phyloP scores from a whole-genome alignment of 2,888 invertebrate species.

The Galerucella pusilla region DNA sequence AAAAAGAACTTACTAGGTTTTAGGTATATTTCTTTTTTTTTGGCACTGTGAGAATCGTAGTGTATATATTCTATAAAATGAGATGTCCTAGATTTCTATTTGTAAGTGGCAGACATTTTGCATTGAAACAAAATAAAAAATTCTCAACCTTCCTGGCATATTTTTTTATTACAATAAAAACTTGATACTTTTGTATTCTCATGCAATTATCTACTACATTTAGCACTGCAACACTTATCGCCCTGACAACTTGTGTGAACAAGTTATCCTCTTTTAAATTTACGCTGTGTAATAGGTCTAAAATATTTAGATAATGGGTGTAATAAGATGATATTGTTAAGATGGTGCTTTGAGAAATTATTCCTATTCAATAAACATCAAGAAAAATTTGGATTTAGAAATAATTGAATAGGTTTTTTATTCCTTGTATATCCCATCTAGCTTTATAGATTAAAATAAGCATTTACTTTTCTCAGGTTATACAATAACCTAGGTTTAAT shows the following conservation, averaged over 20 bases:
- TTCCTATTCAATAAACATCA: background rate
- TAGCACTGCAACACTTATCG: background rate
- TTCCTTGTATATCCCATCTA: no score
- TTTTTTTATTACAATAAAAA: background rate
- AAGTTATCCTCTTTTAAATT: background rate
- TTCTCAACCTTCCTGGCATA: no score
- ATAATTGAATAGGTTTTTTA: background rate
- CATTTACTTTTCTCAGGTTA: background rate
- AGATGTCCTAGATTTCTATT: no score
- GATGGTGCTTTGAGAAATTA: background rate
- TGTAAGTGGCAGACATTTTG: no score
- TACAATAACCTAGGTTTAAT: conserved; percentile 21
- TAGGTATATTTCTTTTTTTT: no score
- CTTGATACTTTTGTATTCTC: conserved; percentile 3
- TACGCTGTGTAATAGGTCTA: background rate
- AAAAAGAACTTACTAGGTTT: no score
- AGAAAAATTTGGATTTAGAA: background rate
- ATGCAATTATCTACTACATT: background rate
- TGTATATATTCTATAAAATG: no score
- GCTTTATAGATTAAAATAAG: background rate
- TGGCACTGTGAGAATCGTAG: no score
- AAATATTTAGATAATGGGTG: background rate
- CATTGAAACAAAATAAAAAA: no score
- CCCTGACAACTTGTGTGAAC: background rate
- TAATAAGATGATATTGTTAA: background rate